Evolutionary conservation across 2,113 vertebrate species (phyloP), one percentile per base, ranked within the genome.

Genomic region (Cottus gobio): DNA sequence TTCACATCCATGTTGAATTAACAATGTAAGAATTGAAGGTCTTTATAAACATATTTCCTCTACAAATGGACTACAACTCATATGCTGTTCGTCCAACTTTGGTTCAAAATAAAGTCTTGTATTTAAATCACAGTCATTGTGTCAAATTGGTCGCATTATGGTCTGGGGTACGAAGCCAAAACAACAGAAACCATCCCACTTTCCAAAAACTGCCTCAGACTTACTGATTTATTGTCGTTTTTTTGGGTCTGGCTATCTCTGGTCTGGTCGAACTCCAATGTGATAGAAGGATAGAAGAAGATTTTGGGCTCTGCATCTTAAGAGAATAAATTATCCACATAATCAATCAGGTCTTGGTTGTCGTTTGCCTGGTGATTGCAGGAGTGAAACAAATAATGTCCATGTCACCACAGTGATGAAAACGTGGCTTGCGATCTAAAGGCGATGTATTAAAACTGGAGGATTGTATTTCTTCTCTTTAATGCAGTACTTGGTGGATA

Each of bases 351-450:
- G 20, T 67, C 42, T 77, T 65, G 42, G 68, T 60, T 68, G 30
- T 56, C 3, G 3, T 79, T 79, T 26, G 54, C 31, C 36, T 71
- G 74, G 39, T 63, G 48, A 75, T 36, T 68, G 63, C 30, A 48
- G 57, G 31, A 65, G 15, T 24, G 28, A 34, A 18, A 37, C 26
- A 46, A 74, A 74, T 44, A 63, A 36, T 12, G 4, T 39, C 18
- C 52, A 79, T 42, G 66, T 73, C 67, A 66, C n/a, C 22, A 1
- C 67, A 71, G 66, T 79, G 34, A 56, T 46, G 24, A 66, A 77
- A 66, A 37, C 30, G 15, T 79, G 83, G 79, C 72, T 57, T 5
- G 4, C 79, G 81, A 85, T 83, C 71, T 71, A 10, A 87, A 66
- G 46, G 56, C 72, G 12, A 61, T 26, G 28, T 30, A 28, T 58